Percentiles rank a stretch among this genome's conserved stretches.
Conservation (phyloP, 2,797 vertebrate species). For the Spinibarbus caldwelli region DNA sequence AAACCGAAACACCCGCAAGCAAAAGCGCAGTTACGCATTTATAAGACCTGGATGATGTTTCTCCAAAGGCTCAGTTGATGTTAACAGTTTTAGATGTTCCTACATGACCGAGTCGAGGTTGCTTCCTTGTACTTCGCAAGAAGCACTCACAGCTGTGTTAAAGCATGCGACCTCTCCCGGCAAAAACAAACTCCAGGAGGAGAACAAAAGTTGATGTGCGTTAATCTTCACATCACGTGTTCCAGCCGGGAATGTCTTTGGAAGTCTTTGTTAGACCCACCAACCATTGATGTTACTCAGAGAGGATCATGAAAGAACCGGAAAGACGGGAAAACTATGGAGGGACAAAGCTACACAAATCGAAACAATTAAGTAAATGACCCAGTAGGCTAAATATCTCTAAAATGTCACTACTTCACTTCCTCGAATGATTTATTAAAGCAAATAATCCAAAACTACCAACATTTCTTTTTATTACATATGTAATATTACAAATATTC, state of each 20-base stretch:
- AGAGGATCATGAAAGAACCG: constrained; percentile 33
- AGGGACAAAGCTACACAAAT: background rate
- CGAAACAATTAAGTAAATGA: background rate
- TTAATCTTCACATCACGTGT: constrained; percentile 70
- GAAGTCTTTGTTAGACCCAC: constrained; percentile 39
- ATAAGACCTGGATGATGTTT: constrained; percentile 16
- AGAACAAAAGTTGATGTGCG: constrained; percentile 55
- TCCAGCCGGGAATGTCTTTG: constrained; percentile 52
- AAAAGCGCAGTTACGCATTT: constrained; percentile 7
- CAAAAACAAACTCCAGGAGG: constrained; percentile 57
- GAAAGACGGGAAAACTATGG: background rate
- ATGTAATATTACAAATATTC: background rate
- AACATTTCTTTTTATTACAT: background rate
- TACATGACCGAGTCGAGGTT: background rate
- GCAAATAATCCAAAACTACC: too few relatives aligned
- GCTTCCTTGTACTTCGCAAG: constrained; percentile 28
- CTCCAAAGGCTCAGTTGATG: background rate
- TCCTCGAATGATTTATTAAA: background rate
- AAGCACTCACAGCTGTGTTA: background rate
- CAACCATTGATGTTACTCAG: background rate
- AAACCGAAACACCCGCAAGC: background rate
- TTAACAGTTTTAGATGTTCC: background rate
- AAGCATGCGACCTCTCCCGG: constrained; percentile 62
- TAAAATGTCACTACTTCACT: background rate
- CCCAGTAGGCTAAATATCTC: background rate